Percentiles rank a stretch among this genome's conserved stretches.
Conservation (phyloP, 2,797 vertebrate species). For the Sphenodon punctatus region DNA sequence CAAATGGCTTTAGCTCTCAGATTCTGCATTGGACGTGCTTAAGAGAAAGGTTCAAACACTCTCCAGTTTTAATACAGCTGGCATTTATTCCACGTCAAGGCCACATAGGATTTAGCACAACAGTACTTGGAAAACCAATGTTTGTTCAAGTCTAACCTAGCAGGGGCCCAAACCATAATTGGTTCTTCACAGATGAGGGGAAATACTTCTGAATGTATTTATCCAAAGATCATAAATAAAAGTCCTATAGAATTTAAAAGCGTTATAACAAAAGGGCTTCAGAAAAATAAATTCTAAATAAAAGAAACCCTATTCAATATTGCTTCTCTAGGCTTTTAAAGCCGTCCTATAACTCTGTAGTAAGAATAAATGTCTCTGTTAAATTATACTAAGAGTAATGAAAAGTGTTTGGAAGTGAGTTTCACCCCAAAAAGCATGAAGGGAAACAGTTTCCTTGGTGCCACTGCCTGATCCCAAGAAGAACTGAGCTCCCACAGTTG, state of each 20-base stretch:
- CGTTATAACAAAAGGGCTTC: conserved; percentile 21
- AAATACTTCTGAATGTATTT: conserved; percentile 41
- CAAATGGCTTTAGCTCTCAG: conserved; percentile 12
- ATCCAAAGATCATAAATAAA: conserved; percentile 53
- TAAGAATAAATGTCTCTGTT: not conserved
- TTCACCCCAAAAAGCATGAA: not conserved
- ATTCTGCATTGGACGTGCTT: conserved; percentile 21
- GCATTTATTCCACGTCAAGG: conserved; percentile 32
- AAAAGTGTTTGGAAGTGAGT: not conserved
- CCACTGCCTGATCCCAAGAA: not conserved
- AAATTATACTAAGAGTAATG: not conserved
- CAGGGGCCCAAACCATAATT: conserved; percentile 31
- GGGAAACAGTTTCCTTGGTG: not conserved
- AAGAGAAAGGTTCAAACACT: too few species aligned
- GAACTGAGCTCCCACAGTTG: not conserved
- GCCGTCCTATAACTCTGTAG: not conserved
- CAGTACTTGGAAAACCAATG: conserved; percentile 13
- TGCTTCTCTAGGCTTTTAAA: too few species aligned
- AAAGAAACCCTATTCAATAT: too few species aligned
- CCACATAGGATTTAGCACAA: not conserved
- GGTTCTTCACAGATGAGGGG: conserved; percentile 43
- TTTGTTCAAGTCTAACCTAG: conserved; percentile 7
- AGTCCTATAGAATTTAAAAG: conserved; percentile 13
- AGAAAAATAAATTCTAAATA: conserved; percentile 7
- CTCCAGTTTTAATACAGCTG: too few species aligned